Evolutionary conservation across 2,797 vertebrate genomes (phyloP), one percentile per base, ranked within the genome.

Genomic region (Anguilla obscura): DNA sequence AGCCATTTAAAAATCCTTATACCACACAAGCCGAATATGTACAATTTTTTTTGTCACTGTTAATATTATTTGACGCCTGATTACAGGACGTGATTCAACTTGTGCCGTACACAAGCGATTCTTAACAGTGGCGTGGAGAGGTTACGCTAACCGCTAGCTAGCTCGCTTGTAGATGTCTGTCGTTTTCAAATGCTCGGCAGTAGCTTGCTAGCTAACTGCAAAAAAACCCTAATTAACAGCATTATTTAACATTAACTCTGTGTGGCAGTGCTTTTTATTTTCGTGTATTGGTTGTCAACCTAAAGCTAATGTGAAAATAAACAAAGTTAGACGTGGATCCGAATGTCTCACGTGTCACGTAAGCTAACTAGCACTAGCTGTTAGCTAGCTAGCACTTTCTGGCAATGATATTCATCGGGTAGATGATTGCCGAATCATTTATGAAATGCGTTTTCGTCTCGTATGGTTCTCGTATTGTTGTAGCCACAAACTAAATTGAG

Each of bases 321-420:
- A 48, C 21, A 21, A 12, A 82, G 79, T 82, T 82, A 24, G 24
- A 48, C 6, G 79, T 82, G 79, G 79, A 50, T 45, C 40, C 1
- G 40, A 82, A 7, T 82, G 9, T 50, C 79, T 82, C 79, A 82
- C 79, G 79, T 82, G 79, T 82, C 79, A 82, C 45, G 79, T 50
- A 82, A 33, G 79, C 40, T n/a, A 50, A 50, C 45, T 50, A 50
- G 8, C 79, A 45, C 45, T 82, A 50, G 79, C 40, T 79, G 45
- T 48, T n/a, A n/a, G 79, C 79, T 82, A 10, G 45, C 16, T 74
- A 74, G 69, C 69, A 79, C 36, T 79, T 79, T 45, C 36, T 48
- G 40, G 16, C 40, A 21, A 82, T 5, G 21, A 82, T 80, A 82
- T 14, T 21, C 45, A 12, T 18, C 8, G 45, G 16, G 18, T 82